phyloP scores from a whole-genome alignment of 2,113 vertebrate species.

The Elephas maximus region DNA sequence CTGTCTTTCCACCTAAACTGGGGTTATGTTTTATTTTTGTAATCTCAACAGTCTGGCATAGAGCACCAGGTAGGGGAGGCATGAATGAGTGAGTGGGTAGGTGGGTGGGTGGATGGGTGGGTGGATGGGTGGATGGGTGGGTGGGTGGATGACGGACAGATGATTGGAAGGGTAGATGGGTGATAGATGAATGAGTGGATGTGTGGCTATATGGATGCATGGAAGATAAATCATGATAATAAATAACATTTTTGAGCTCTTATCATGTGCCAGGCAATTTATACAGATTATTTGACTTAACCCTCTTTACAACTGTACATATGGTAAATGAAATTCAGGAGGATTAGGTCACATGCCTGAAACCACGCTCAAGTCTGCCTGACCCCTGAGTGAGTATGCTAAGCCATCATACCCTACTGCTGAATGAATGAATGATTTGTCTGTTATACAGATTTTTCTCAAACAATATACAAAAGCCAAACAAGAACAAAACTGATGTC shows the following conservation, averaged over 20 bases:
- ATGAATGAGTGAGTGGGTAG: not conserved
- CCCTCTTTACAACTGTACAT: not conserved
- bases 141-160: not conserved
- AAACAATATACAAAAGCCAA: not conserved
- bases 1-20: not conserved
- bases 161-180: not conserved
- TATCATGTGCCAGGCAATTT: not conserved
- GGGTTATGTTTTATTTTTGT: not conserved
- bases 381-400: not conserved
- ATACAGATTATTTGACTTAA: not conserved
- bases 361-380: not conserved
- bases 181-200: not conserved
- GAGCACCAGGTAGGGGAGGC: not conserved
- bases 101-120: too few relatives aligned
- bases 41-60: not conserved
- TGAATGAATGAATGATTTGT: not conserved
- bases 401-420: not conserved
- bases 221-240: not conserved
- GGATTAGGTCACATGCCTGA: not conserved
- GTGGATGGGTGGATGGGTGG: not conserved
- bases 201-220: not conserved
- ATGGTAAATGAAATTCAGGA: not conserved
- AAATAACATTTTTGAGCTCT: not conserved
- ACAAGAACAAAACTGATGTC: not conserved
- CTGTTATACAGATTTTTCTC: not conserved